A percentile compares a stretch with the other conserved stretches of the same genome.
Evolutionary conservation across 2,113 vertebrate genomes (phyloP).

Genomic region (Istiophorus platypterus): DNA sequence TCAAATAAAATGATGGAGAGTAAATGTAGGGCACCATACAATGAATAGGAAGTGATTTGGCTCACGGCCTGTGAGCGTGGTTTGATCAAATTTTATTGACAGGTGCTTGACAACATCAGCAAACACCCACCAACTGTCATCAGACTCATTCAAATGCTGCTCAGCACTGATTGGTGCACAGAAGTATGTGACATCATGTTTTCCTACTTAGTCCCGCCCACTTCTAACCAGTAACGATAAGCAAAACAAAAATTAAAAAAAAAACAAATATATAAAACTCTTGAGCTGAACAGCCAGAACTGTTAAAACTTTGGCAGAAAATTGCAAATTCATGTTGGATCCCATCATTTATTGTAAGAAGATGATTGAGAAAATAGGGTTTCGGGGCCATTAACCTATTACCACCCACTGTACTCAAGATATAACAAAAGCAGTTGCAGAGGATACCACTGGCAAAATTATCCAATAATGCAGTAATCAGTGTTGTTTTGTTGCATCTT

Average conservation of each 20-base stretch:
- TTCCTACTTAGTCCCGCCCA: no score
- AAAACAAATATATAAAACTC: background rate
- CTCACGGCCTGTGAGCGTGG: background rate
- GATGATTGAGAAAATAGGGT: no score
- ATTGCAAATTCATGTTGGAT: no score
- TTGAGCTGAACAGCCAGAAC: no score
- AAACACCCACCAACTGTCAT: background rate
- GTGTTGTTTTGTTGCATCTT: background rate
- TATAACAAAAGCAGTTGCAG: background rate
- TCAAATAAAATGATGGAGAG: no score
- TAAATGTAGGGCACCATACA: background rate
- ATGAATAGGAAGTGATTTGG: background rate
- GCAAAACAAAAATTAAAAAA: background rate
- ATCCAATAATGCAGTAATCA: background rate
- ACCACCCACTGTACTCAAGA: background rate
- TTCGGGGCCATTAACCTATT: no score
- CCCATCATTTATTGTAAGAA: no score
- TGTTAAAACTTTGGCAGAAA: no score
- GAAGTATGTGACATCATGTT: no score
- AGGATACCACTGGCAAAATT: no score
- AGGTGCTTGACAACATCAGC: background rate
- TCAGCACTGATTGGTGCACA: background rate
- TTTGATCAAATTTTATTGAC: background rate
- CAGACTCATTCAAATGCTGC: background rate
- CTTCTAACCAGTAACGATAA: no score